A percentile compares a stretch with the other conserved stretches of the same genome.
These are phyloP conservation scores for Harmothoe impar DNA, from an alignment of 2,888 invertebrate species.

Conservation along the genomic window DNA sequence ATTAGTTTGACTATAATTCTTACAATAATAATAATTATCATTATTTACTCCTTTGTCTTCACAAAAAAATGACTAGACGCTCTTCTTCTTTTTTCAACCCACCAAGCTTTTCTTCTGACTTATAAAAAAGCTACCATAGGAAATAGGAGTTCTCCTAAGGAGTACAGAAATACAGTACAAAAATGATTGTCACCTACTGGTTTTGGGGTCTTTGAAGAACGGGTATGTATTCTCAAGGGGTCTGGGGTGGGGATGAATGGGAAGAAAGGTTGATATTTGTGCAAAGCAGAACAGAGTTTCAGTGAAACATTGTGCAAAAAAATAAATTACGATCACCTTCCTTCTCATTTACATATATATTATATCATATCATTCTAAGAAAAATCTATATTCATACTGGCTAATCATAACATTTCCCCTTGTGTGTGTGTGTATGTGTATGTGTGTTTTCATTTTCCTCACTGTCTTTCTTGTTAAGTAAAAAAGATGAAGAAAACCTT, in stretches of 20 bases:
- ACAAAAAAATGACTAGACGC: slow-evolving; percentile 61
- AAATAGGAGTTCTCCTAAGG: slow-evolving; percentile 26
- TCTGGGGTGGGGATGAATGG: background rate
- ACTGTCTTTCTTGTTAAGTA: slow-evolving; percentile 25
- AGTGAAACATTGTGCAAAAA: slow-evolving; percentile 31
- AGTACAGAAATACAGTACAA: slow-evolving; percentile 62
- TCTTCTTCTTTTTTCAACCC: background rate
- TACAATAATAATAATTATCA: slow-evolving; percentile 22
- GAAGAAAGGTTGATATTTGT: slow-evolving; percentile 35
- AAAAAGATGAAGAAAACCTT: slow-evolving; percentile 43
- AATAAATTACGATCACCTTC: slow-evolving; percentile 45
- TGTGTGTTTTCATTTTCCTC: background rate
- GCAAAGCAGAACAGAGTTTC: slow-evolving; percentile 58
- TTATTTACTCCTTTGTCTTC: too few relatives aligned
- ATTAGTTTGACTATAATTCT: background rate
- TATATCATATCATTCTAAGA: slow-evolving; percentile 17
- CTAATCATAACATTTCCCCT: slow-evolving; percentile 12
- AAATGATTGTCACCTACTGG: slow-evolving; percentile 56
- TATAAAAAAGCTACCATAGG: slow-evolving; percentile 62
- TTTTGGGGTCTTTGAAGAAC: background rate
- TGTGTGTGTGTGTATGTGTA: background rate
- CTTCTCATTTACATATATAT: background rate
- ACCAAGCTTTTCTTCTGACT: slow-evolving; percentile 17
- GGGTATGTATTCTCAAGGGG: background rate
- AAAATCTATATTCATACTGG: slow-evolving; percentile 10